Percentiles rank a stretch among this genome's conserved stretches.
Conservation (phyloP, 1,140 invertebrate species). For the Harpegnathos saltator region DNA sequence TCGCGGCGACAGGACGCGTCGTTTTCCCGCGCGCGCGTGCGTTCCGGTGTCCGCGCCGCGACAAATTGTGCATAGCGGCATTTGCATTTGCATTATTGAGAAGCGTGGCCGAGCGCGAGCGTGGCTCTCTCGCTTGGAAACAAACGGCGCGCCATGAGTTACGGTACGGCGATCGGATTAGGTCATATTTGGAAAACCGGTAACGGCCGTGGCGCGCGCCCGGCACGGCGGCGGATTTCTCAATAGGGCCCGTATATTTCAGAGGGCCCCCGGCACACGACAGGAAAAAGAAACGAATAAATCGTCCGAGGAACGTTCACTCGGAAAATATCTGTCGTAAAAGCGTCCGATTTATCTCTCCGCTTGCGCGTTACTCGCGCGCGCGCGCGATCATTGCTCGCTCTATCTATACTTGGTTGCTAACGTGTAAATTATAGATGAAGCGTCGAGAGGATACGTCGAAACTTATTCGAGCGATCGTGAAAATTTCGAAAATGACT, state of each 20-base stretch:
- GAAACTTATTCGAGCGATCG: conserved; percentile 7
- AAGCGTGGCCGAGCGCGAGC: conserved; percentile 29
- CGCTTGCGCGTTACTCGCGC: no score
- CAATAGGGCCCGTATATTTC: not conserved
- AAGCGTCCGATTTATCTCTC: not conserved
- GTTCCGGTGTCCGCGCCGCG: conserved; percentile 3
- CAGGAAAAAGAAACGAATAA: not conserved
- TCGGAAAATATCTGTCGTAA: not conserved
- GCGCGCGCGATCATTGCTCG: no score
- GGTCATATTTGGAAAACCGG: conserved; percentile 69
- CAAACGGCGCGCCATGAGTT: conserved; percentile 43
- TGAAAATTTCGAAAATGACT: conserved; percentile 13
- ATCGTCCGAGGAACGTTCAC: not conserved
- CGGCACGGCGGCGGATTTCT: not conserved
- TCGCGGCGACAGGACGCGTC: not conserved
- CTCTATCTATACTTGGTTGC: no score
- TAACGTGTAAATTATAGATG: no score
- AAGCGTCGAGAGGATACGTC: no score
- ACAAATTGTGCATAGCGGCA: conserved; percentile 57
- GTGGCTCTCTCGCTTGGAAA: not conserved
- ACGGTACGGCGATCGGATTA: conserved; percentile 56
- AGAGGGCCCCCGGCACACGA: not conserved
- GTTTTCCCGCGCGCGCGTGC: conserved; percentile 23
- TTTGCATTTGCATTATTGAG: conserved; percentile 50
- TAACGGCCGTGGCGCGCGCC: conserved; percentile 5